Evolutionary conservation across 2,113 vertebrate genomes (phyloP), one percentile per base, ranked within the genome.

Genomic region (Nycticorax nycticorax): DNA sequence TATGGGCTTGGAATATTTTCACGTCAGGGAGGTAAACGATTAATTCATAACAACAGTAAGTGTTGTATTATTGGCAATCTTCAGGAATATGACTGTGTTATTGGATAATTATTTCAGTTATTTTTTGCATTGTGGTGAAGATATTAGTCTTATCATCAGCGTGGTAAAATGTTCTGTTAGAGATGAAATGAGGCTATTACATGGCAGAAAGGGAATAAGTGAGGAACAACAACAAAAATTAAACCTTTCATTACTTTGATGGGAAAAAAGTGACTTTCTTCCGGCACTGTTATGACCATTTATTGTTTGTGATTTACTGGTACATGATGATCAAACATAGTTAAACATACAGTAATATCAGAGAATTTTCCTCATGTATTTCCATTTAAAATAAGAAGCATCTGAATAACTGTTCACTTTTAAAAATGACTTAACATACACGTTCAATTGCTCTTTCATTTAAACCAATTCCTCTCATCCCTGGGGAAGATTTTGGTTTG

Each of bases 301-400:
- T 68, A 7, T 27, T 71, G 28, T 43, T 79, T 79, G 32, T 56
- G 14, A 41, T 37, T 91, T 84, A 37, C 32, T 55, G 41, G 18
- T 81, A 59, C 12, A 9, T 64, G 60, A 69, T 57, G 57, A 59
- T 57, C 48, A 92, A 60, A 47, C 0, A 3, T 3, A 62, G 14
- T 57, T 52, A 90, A 88, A 63, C 85, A 60, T 52, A 64, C 5
- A 52, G 2, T n/a, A 67, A 28, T 73, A 82, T 20, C 22, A 67
- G 37, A 41, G 50, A 86, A 67, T 60, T 89, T 94, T 39, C 33
- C 10, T 39, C 4, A 16, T 8, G 6, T 13, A 67, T 83, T 88
- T 72, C n/a, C 53, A 60, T 78, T 75, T 67, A 52, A 92, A 96
- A 39, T 66, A 78, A 91, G 59, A 45, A 78, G 23, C 21, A 87